phyloP scores from a whole-genome alignment of 2,888 invertebrate species.

The Cenopis cana region DNA sequence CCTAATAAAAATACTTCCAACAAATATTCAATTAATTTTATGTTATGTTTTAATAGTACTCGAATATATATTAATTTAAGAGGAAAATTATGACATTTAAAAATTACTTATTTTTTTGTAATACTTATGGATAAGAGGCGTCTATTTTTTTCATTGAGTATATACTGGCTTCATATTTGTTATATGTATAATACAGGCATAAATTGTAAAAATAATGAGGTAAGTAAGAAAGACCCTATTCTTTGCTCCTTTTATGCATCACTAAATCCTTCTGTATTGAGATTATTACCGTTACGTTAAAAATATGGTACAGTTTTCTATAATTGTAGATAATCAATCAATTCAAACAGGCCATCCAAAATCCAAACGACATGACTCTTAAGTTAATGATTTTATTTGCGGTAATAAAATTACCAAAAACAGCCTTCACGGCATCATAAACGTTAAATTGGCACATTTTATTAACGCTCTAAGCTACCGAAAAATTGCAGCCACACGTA shows the following conservation, averaged over 20 bases:
- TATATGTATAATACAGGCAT: background rate
- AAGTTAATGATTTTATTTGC: slow-evolving; percentile 12
- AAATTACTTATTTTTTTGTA: too few species aligned
- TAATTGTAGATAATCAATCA: slow-evolving; percentile 1
- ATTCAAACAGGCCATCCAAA: slow-evolving; percentile 1
- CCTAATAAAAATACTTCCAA: background rate
- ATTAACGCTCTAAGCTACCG: slow-evolving; percentile 44
- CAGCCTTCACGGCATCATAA: slow-evolving; percentile 31
- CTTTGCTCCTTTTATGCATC: background rate
- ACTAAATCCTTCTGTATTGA: slow-evolving; percentile 1
- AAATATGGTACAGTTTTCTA: background rate
- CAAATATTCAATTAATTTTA: background rate
- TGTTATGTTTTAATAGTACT: background rate
- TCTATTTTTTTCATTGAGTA: too few species aligned
- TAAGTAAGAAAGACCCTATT: background rate
- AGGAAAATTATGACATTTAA: too few species aligned
- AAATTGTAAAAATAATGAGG: background rate
- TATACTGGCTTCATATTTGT: too few species aligned
- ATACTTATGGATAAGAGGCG: too few species aligned
- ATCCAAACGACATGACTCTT: background rate
- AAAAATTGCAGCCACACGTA: slow-evolving; percentile 51
- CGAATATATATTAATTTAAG: too few species aligned
- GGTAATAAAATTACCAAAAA: slow-evolving; percentile 17
- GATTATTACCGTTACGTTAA: background rate
- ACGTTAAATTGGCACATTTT: slow-evolving; percentile 35